Percentiles rank a stretch among this genome's conserved stretches.
Conservation (phyloP, 1,140 invertebrate genomes). For the Diprion similis region DNA sequence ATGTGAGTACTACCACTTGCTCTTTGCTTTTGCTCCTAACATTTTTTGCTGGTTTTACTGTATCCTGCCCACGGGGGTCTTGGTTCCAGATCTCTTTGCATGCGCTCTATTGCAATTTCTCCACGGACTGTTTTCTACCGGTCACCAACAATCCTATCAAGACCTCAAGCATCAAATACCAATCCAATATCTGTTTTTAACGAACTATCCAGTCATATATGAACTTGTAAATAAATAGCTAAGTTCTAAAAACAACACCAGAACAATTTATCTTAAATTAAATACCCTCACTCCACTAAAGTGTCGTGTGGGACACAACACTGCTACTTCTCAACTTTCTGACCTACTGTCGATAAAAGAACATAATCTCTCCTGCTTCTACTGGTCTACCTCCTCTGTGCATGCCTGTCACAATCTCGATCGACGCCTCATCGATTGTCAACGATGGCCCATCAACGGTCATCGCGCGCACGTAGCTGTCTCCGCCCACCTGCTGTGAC, state of each 20-base stretch:
- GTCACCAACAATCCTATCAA: too few relatives aligned
- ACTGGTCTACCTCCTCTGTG: background rate
- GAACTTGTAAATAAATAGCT: too few relatives aligned
- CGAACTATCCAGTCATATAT: too few relatives aligned
- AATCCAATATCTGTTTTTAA: too few relatives aligned
- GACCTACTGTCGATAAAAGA: background rate
- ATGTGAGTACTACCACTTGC: background rate
- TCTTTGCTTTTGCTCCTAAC: background rate
- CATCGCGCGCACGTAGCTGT: background rate
- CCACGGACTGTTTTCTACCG: background rate
- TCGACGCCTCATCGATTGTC: background rate
- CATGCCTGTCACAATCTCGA: background rate
- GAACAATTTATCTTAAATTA: too few relatives aligned
- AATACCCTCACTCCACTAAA: too few relatives aligned
- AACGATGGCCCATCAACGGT: background rate
- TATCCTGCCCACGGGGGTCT: background rate
- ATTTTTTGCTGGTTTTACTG: background rate
- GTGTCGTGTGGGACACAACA: too few relatives aligned
- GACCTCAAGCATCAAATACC: too few relatives aligned
- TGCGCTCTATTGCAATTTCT: background rate
- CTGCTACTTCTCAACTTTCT: background rate
- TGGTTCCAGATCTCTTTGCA: background rate
- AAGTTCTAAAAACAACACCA: too few relatives aligned
- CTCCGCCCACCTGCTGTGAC: background rate
- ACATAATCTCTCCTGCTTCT: background rate